Evolutionary conservation across 2,113 vertebrate genomes (phyloP).

Genomic region (Orientallactaga bullata): DNA sequence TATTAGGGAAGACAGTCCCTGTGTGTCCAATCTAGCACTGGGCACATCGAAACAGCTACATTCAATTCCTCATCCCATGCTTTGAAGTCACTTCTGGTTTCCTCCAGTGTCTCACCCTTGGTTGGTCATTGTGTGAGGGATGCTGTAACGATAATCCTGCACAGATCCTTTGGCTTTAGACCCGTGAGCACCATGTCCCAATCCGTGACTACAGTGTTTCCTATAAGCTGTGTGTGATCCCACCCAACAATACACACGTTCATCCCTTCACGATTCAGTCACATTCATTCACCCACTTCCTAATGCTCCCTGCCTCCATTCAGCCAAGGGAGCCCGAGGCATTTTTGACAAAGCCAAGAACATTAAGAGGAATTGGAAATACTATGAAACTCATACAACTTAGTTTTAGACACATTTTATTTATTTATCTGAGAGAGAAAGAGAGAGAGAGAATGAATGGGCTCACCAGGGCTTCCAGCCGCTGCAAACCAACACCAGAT

Average conservation of each 20-base stretch:
- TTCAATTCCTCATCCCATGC: background rate
- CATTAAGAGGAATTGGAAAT: background rate
- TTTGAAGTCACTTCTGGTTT: background rate
- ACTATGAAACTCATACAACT: background rate
- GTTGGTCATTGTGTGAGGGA: background rate
- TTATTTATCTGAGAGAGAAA: too few species aligned
- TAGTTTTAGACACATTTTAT: background rate
- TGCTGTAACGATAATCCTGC: background rate
- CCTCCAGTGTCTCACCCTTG: background rate
- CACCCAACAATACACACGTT: background rate
- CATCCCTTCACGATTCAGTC: background rate
- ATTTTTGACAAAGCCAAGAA: background rate
- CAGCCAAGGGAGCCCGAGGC: background rate
- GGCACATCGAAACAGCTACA: background rate
- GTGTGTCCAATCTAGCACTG: too few species aligned
- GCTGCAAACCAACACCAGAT: too few species aligned
- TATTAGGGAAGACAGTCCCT: background rate
- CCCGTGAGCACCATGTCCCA: rapidly evolving
- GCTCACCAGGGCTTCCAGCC: too few species aligned
- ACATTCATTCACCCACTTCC: background rate
- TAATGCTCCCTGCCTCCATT: background rate
- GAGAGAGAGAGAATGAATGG: too few species aligned
- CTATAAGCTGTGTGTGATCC: background rate
- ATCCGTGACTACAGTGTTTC: background rate
- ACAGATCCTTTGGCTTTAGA: background rate